Evolutionary conservation across 2,888 invertebrate species (phyloP).

Genomic region (Rhagonycha lutea): DNA sequence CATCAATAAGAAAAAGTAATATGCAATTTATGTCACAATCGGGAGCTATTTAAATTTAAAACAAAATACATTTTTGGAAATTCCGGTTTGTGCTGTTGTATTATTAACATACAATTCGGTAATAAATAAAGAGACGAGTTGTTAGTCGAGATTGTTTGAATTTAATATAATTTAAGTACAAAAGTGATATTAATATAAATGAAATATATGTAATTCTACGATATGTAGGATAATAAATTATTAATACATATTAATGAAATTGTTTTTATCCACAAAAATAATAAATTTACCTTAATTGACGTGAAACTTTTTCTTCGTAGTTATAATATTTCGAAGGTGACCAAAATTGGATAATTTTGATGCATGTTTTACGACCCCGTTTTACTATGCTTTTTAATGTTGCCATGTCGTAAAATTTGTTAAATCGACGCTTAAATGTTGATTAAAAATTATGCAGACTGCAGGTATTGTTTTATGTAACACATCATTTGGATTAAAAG

Average conservation of each 20-base stretch:
- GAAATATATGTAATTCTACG: not conserved
- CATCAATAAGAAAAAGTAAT: conserved; percentile 23
- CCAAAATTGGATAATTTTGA: not conserved
- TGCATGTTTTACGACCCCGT: not conserved
- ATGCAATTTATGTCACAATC: conserved; percentile 19
- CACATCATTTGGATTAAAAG: not conserved
- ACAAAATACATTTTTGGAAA: conserved; percentile 17
- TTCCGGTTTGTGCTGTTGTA: conserved; percentile 11
- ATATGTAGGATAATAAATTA: not conserved
- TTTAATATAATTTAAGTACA: not conserved
- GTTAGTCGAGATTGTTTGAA: not conserved
- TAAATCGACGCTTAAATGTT: not conserved
- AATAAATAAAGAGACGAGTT: not conserved
- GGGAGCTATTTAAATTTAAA: not conserved
- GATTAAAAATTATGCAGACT: not conserved
- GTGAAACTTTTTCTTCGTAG: not conserved
- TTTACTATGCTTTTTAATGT: not conserved
- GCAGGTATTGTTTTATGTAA: not conserved
- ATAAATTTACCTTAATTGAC: not conserved
- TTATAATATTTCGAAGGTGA: not conserved
- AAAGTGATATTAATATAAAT: not conserved
- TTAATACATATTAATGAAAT: not conserved
- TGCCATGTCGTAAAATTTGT: not conserved
- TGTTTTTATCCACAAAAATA: not conserved
- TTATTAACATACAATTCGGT: conserved; percentile 17